Base-by-base conservation (phyloP, 2,888 invertebrate genomes). In the Spodoptera exigua region DNA sequence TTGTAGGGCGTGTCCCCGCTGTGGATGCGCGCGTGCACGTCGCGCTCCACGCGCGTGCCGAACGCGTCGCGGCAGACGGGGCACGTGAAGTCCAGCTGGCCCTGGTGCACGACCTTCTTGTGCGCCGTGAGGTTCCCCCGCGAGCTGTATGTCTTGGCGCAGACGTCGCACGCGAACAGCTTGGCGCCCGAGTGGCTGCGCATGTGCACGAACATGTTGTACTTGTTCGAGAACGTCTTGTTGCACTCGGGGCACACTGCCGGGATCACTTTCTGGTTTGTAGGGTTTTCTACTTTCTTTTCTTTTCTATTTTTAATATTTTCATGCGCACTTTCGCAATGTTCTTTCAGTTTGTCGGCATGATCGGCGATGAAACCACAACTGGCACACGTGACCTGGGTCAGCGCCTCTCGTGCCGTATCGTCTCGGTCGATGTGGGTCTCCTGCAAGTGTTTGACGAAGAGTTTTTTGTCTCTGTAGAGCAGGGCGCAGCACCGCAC, bases 171-270 rank as follows among this genome's bases (percentile, higher is more conserved):
- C 2, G 85, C 67, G 61, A 73, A 80, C 36, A 40, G 21, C 3
- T 37, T 49, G 7, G 53, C 1, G 0, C 77, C 84, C 11, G 84
- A 85, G 66, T 94, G 94, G 1, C 78, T 86, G 61, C 90, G 88
- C 85, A 91, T 81, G 73, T 95, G 95, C 1, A 85, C 78, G 12
- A 88, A 75, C 92, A 89, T 88, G 81, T 92, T 81, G 88, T 95
- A 89, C 83, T 95, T 89, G 83, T 95, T 88, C 54, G 88, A 85
- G 74, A 95, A 95, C 0, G 83, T 87, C 70, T 89, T 92, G 51
- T 92, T 89, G 71, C 95, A 95, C 12, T 92, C 89, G 0, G 89
- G 86, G 56, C 95, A 95, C 3, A 87, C 85, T 12, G 90, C 92
- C 0, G 91, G 90, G 13, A 89, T 87, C 54, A 84, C 84, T 60